A percentile compares a stretch with the other conserved stretches of the same genome.
Evolutionary conservation across 2,113 vertebrate species (phyloP).

Genomic region (Pteropus alecto): DNA sequence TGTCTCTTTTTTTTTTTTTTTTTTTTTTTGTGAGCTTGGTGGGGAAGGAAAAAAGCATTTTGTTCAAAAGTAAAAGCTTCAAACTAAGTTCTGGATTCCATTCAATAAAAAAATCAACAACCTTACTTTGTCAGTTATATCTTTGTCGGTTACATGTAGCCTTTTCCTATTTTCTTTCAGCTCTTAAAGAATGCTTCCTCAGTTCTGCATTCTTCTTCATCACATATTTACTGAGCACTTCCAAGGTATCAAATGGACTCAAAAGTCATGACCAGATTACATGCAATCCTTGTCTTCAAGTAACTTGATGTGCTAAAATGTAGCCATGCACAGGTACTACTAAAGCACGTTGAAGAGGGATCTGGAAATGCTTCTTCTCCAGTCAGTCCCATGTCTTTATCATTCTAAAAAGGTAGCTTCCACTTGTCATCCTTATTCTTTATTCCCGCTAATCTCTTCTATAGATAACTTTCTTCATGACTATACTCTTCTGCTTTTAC

Average conservation of each 20-base stretch:
- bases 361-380: neutral
- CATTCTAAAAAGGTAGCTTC: neutral
- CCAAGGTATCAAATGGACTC: neutral
- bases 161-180: neutral
- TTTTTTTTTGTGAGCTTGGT: no score
- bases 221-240: neutral
- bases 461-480: neutral
- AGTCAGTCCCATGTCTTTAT: neutral
- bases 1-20: neutral
- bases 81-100: neutral
- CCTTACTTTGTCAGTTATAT: neutral
- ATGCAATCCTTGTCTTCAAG: neutral
- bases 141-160: neutral
- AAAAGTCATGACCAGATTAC: neutral
- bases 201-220: neutral
- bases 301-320: neutral
- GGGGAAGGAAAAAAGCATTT: neutral
- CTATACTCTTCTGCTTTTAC: neutral
- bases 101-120: neutral
- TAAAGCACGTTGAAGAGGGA: neutral
- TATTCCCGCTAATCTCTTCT: neutral
- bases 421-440: neutral
- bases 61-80: conserved; percentile 4
- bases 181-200: neutral
- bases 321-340: fast-evolving